These are phyloP conservation scores for Morpho helenor DNA, from an alignment of 2,888 invertebrate species.

Conservation along the genomic window DNA sequence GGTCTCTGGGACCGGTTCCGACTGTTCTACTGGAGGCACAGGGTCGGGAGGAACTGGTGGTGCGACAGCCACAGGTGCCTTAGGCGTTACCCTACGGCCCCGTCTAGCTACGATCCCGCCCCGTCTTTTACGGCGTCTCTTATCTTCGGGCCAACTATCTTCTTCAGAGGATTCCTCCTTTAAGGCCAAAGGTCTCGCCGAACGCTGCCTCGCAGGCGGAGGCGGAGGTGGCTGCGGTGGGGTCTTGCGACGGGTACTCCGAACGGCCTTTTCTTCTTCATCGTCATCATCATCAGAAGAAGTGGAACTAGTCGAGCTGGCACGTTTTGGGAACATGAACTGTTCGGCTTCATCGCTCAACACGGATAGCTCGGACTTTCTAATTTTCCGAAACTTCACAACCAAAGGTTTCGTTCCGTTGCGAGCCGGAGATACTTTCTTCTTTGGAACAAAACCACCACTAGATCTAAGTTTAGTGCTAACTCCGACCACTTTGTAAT, in stretches of 20 bases:
- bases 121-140: constrained; percentile 48
- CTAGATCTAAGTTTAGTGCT: constrained; percentile 84
- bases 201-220: constrained; percentile 49
- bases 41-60: constrained; percentile 34
- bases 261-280: constrained; percentile 51
- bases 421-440: constrained; percentile 65
- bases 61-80: constrained; percentile 23
- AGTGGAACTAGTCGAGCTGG: constrained; percentile 76
- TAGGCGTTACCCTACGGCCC: constrained; percentile 33
- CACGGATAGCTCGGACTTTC: constrained; percentile 85
- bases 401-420: constrained; percentile 80
- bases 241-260: constrained; percentile 62
- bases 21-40: constrained; percentile 24
- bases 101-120: constrained; percentile 40
- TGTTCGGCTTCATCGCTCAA: constrained; percentile 92
- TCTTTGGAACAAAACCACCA: constrained; percentile 56
- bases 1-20: constrained; percentile 26
- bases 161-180: constrained; percentile 73
- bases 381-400: constrained; percentile 86
- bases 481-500: constrained; percentile 86
- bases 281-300: constrained; percentile 77
- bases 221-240: constrained; percentile 51
- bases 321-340: constrained; percentile 89
- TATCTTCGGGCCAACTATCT: constrained; percentile 64
- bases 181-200: constrained; percentile 59